phyloP scores from a whole-genome alignment of 2,113 vertebrate genomes.

The Okapia johnstoni region DNA sequence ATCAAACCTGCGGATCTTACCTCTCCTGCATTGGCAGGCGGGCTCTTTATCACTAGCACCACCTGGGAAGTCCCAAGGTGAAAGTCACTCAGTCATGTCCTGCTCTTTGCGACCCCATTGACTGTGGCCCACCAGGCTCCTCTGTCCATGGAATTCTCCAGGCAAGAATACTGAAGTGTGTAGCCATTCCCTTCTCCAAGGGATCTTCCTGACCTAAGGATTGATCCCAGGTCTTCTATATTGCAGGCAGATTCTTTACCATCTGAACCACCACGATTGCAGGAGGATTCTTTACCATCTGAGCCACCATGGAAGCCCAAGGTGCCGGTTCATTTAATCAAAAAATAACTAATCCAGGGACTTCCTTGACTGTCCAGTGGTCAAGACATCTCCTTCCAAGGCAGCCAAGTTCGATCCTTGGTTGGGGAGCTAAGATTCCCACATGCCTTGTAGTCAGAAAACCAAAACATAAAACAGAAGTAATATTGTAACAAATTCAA shows the following conservation, averaged over 20 bases:
- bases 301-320: neutral
- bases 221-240: neutral
- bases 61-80: neutral
- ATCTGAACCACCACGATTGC: too few species aligned
- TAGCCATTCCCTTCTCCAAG: neutral
- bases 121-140: neutral
- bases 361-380: neutral
- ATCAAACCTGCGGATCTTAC: neutral
- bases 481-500: neutral
- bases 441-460: neutral
- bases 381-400: neutral
- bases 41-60: neutral
- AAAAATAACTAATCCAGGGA: neutral
- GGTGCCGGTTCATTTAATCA: neutral
- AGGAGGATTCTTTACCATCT: neutral
- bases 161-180: neutral
- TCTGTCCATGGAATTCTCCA: neutral
- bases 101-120: neutral
- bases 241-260: neutral
- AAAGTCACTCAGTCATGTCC: neutral
- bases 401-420: neutral
- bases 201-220: neutral
- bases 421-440: neutral
- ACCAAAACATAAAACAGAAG: neutral
- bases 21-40: neutral